Evolutionary conservation across 1,140 invertebrate genomes (phyloP).

Genomic region (Bombus pyrosoma): DNA sequence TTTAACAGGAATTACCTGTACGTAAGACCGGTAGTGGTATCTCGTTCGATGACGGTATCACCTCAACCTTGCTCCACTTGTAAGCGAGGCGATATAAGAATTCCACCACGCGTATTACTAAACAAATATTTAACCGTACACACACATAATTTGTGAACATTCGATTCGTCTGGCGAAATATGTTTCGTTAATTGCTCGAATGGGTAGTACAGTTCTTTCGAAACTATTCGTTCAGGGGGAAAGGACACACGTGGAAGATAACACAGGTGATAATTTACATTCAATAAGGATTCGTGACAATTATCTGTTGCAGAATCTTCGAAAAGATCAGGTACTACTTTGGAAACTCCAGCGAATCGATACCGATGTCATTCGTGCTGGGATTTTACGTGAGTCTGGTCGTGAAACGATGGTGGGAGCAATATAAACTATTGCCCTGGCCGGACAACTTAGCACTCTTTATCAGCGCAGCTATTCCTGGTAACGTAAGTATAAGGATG

Average conservation of each 20-base stretch:
- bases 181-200: background rate
- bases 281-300: background rate
- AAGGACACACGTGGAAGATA: background rate
- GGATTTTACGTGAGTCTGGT: conserved; percentile 97
- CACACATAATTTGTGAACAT: background rate
- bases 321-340: conserved; percentile 91
- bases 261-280: too few species aligned
- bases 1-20: conserved; percentile 12
- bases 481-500: conserved; percentile 88
- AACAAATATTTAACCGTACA: conserved; percentile 29
- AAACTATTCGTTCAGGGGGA: too few species aligned
- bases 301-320: conserved; percentile 87
- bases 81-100: conserved; percentile 35
- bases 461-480: conserved; percentile 94
- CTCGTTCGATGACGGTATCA: conserved; percentile 50
- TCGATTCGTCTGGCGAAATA: background rate
- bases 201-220: too few species aligned
- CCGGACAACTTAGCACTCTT: conserved; percentile 94
- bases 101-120: conserved; percentile 14
- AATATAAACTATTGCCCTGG: conserved; percentile 94
- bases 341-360: conserved; percentile 90
- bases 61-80: conserved; percentile 67
- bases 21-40: conserved; percentile 39
- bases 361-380: conserved; percentile 96
- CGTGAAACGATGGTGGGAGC: conserved; percentile 96